Conservation (phyloP, 2,888 invertebrate genomes). For the Tinea semifulvella region DNA sequence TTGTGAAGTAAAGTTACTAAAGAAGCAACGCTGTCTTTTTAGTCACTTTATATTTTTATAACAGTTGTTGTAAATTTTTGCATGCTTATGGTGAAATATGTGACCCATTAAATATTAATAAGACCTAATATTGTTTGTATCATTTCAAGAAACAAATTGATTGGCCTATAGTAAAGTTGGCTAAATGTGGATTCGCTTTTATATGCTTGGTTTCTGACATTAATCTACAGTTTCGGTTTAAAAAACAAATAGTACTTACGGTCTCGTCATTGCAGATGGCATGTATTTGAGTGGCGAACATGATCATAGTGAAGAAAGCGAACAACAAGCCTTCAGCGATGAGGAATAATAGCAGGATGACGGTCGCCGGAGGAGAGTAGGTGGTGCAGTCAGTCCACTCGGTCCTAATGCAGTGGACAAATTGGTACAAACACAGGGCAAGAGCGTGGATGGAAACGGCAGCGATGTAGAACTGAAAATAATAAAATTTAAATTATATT, state of each 20-base stretch:
- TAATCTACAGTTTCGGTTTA: too few relatives aligned
- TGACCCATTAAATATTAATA: too few relatives aligned
- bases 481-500: slow-evolving; percentile 14
- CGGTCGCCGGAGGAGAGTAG: slow-evolving; percentile 95
- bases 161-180: too few relatives aligned
- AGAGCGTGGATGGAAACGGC: slow-evolving; percentile 93
- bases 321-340: slow-evolving; percentile 95
- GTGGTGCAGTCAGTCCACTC: slow-evolving; percentile 96
- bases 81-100: too few relatives aligned
- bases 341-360: slow-evolving; percentile 88
- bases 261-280: slow-evolving; percentile 99
- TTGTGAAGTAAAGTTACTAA: too few relatives aligned
- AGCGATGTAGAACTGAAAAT: slow-evolving; percentile 95
- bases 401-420: slow-evolving; percentile 89
- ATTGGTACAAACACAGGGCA: slow-evolving; percentile 91
- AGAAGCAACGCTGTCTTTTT: too few relatives aligned
- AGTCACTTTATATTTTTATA: too few relatives aligned
- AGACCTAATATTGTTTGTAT: too few relatives aligned
- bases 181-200: too few relatives aligned
- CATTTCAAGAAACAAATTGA: too few relatives aligned
- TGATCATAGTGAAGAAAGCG: slow-evolving; percentile 96
- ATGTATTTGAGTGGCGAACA: slow-evolving; percentile 95
- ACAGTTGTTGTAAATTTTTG: too few relatives aligned
- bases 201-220: too few relatives aligned
- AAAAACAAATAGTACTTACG: slow-evolving; percentile 65